Percentiles rank a stretch among this genome's conserved stretches.
phyloP scores from a whole-genome alignment of 2,113 vertebrate species.

The Sebastes fasciatus region DNA sequence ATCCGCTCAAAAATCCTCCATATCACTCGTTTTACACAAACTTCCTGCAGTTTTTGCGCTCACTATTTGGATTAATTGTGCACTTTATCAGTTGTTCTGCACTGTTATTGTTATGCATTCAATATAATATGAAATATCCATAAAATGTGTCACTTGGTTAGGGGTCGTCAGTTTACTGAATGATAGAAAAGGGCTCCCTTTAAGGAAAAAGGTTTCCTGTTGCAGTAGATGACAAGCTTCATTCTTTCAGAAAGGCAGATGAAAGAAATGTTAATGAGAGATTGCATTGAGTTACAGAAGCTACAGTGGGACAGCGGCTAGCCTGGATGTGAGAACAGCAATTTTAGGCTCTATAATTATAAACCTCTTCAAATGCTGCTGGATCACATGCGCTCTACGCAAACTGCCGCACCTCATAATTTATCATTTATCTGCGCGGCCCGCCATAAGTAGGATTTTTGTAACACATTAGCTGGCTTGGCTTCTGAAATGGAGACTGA shows the following conservation, averaged over 20 bases:
- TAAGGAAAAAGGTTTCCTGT: no score
- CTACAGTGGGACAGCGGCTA: neutral
- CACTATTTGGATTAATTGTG: no score
- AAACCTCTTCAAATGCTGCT: slow-evolving; percentile 10
- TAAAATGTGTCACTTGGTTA: no score
- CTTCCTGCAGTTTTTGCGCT: no score
- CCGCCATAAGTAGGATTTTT: neutral
- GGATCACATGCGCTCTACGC: neutral
- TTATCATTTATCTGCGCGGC: slow-evolving; percentile 9
- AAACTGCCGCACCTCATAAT: slow-evolving; percentile 16
- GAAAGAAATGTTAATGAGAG: neutral
- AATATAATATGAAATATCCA: no score
- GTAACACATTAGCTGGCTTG: slow-evolving; percentile 20
- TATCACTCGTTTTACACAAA: no score
- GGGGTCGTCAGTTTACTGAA: no score
- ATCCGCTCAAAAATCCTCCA: no score
- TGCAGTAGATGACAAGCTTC: neutral
- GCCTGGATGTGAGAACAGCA: neutral
- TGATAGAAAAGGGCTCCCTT: no score
- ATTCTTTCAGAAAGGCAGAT: neutral
- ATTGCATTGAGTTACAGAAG: neutral
- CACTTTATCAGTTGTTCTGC: no score
- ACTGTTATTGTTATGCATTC: no score
- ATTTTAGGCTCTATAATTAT: neutral
- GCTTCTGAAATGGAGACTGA: slow-evolving; percentile 20